A percentile compares a stretch with the other conserved stretches of the same genome.
Conservation (phyloP, 2,113 vertebrate genomes). For the Pampusana beccarii region DNA sequence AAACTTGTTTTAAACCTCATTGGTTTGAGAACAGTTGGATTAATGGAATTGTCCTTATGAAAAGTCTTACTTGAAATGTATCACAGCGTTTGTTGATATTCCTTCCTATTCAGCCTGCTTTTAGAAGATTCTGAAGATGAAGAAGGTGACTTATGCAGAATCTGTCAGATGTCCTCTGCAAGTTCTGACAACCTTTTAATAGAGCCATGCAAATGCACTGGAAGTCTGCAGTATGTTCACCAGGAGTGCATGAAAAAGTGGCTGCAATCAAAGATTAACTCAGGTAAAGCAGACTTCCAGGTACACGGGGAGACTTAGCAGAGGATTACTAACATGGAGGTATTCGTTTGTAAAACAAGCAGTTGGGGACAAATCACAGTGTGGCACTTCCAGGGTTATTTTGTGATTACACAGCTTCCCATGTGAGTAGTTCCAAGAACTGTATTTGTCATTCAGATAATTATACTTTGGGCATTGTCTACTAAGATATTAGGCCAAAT, state of each 20-base stretch:
- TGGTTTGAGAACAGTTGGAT: not conserved
- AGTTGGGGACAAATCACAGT: not conserved
- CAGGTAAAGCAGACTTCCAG: constrained; percentile 78
- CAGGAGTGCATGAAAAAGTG: constrained; percentile 99
- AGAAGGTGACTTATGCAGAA: constrained; percentile 93
- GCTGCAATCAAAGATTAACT: constrained; percentile 95
- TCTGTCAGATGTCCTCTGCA: constrained; percentile 93
- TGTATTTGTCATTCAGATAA: not conserved
- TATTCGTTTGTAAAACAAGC: not conserved
- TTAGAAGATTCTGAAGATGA: constrained; percentile 98
- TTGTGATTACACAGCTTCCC: not conserved
- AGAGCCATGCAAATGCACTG: constrained; percentile 92
- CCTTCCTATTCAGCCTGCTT: constrained; percentile 80
- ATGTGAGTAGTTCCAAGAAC: not conserved
- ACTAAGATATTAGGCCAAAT: not conserved
- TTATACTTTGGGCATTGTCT: not conserved
- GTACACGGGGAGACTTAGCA: not conserved
- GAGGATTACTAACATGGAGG: not conserved
- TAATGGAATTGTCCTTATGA: not conserved
- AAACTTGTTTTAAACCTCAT: not conserved
- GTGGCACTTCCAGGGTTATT: not conserved
- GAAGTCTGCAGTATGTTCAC: constrained; percentile 95
- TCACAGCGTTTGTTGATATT: not conserved
- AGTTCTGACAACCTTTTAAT: constrained; percentile 90
- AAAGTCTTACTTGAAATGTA: not conserved